Base-by-base conservation (phyloP, 2,888 invertebrate genomes). In the Selenia dentaria region DNA sequence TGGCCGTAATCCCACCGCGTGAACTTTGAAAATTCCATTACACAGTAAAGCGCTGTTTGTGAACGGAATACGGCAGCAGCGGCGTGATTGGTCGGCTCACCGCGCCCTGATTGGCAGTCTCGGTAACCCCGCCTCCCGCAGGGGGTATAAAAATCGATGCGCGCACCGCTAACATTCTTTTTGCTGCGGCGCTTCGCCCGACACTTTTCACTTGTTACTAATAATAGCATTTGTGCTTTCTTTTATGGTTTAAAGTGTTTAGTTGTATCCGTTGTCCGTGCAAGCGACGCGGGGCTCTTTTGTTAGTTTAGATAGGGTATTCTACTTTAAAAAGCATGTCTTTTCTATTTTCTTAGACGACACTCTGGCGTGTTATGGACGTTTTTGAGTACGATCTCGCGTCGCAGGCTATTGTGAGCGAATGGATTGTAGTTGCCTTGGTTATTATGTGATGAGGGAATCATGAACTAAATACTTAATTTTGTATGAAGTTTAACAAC, bases 121-220 rank as follows among this genome's bases (percentile, higher is more conserved):
- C 75, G 44, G 59, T 74, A 78, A 84, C 85, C 84, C 87, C 86
- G 84, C 88, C 88, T 64, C 70, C 75, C 85, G 65, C 54, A 64
- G 74, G 78, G 81, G 81, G 75, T 86, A 89, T 88, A 89, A 90
- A 90, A 90, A 90, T 90, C 90, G 84, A 90, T 90, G 88, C 81
- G 67, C 70, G 63, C 58, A 57, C 61, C 44, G 48, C 62, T 55
- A 65, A 57, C 74, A 66, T 72, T 87, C 83, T 83, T 90, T 87
- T 86, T 85, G 77, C 73, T 59, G 56, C 74, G 77, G 66, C 79
- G 82, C 81, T 75, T 70, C 80, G 67, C 57, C 62, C 74, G 72
- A 89, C 87, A 85, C 86, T 85, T 79, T 70, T 70, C 80, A 67
- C 79, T 81, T 83, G 83, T 77, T 74, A 76, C 74, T 86, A 80